Base-by-base conservation (phyloP, 2,888 invertebrate species). In the Coremacera marginata region DNA sequence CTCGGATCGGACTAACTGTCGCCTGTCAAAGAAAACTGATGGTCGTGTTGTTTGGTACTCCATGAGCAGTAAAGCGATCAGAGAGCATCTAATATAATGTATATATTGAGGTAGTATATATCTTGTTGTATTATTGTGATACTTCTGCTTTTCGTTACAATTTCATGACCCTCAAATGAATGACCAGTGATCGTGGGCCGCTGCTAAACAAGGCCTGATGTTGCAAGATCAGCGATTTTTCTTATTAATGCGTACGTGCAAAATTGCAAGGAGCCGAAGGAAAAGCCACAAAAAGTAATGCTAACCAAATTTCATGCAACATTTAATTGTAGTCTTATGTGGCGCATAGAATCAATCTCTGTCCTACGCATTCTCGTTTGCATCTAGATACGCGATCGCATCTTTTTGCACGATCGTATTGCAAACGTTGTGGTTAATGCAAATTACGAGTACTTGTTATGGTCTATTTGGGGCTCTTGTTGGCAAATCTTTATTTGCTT, bases 11-110 rank as follows among this genome's bases (percentile, higher is more conserved):
- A 65, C 63, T 65, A 65, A 37, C 63, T 65, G 63, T 65, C 63
- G 63, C 63, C n/a, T 65, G 37, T 65, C 63, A 31, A 19, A 34
- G 31, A 34, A 65, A 34, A 65, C 63, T 65, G 63, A 65, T 65
- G 63, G 34, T 27, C 62, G 31, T 63, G 63, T 31, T 19, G 37
- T 55, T 55, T 55, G 55, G 19, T 25, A 19, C 27, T 60, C 60
- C 27, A 14, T 25, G 55, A n/a, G 22, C 22, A 22, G 9, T 5
- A 27, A 27, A 25, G 25, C 5, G 25, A 14, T 14, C 27, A 16
- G 44, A 44, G 14, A 44, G 44, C 44, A 44, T 11, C 44, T 44
- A 44, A 44, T 44, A 44, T 44, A 44, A 11, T 60, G 60, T 4
- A 27, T 27, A 60, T 60, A 60, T 60, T 14, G 60, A 27, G 11